These are phyloP conservation scores for Noctua janthe DNA, from an alignment of 2,888 invertebrate genomes.

Conservation along the genomic window DNA sequence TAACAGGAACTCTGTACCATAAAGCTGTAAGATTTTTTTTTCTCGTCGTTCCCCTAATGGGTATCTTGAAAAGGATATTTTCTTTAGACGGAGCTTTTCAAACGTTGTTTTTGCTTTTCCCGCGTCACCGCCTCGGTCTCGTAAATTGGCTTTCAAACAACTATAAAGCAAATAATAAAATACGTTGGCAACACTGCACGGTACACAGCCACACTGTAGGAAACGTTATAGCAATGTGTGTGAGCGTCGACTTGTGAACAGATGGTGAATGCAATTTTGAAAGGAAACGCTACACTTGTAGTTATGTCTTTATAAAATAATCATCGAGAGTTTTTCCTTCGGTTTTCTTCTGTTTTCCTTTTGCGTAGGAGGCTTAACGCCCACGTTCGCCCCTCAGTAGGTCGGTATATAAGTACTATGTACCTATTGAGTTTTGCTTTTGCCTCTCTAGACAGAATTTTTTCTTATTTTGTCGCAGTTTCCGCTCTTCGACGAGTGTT, in stretches of 20 bases:
- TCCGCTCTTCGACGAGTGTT: constrained; percentile 11
- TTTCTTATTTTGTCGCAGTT: constrained; percentile 37
- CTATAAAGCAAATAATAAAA: constrained; percentile 75
- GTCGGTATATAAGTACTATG: constrained; percentile 9
- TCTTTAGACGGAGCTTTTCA: constrained; percentile 69
- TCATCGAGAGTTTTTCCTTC: constrained; percentile 28
- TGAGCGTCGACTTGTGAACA: constrained; percentile 35
- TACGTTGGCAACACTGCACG: constrained; percentile 47
- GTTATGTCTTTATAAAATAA: constrained; percentile 23
- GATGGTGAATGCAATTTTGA: constrained; percentile 54
- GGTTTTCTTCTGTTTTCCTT: constrained; percentile 24
- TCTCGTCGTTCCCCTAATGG: constrained; percentile 71
- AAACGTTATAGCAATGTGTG: constrained; percentile 67
- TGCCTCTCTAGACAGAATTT: constrained; percentile 17
- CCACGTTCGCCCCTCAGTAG: constrained; percentile 19
- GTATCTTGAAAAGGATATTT: constrained; percentile 75
- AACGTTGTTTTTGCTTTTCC: constrained; percentile 75
- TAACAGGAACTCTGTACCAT: constrained; percentile 52
- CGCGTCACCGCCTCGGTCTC: constrained; percentile 67
- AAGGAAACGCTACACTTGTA: constrained; percentile 46
- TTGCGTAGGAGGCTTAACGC: constrained; percentile 26
- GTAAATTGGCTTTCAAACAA: constrained; percentile 79
- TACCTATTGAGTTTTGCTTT: constrained; percentile 27
- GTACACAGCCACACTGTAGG: constrained; percentile 44
- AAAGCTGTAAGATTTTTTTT: constrained; percentile 70